Base-by-base conservation (phyloP, 1,140 invertebrate species). In the Drosophila bocki region DNA sequence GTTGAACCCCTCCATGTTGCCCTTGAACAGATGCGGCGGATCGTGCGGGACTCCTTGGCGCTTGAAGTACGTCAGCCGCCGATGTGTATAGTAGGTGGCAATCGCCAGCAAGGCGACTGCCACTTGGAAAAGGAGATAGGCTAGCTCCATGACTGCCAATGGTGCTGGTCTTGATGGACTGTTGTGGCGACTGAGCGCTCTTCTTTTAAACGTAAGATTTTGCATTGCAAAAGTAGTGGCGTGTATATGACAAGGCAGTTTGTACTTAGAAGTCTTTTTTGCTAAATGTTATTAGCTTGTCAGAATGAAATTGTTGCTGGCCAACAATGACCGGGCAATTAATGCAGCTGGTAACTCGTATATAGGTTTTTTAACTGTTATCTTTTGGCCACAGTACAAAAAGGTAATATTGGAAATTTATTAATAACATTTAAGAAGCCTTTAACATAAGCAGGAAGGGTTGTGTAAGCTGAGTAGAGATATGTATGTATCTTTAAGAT, bases 21-120 rank as follows among this genome's bases (percentile, higher is more conserved):
- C 93, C 6, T 70, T 50, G 0, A 85, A 35, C 32, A 82, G 69
- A 57, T 64, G 70, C 0, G 92, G 91, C 12, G 61, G 9, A 0
- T 93, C 67, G 41, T 93, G 88, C 0, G 91, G 90, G 1, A 94
- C 78, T n/a, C 39, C 39, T 41, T 41, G 39, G 7, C 15, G 15
- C 39, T 41, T 41, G 39, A 41, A 41, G 7, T 41, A 41, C 7
- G 39, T 41, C 15, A 41, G 39, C 3, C 39, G 3, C 0, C 39
- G 39, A 41, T 41, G 39, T 41, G 39, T n/a, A 41, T 41, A 41
- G 39, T 41, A 41, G 7, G 39, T n/a, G 39, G 15, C 39, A 7
- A 41, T 41, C 0, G 39, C 39, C 15, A 41, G 39, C 39, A 41
- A 15, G 15, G 39, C 39, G 15, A 41, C 15, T 41, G 39, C 15